Conservation (phyloP, 2,888 invertebrate species). For the Melinaea marsaeus region DNA sequence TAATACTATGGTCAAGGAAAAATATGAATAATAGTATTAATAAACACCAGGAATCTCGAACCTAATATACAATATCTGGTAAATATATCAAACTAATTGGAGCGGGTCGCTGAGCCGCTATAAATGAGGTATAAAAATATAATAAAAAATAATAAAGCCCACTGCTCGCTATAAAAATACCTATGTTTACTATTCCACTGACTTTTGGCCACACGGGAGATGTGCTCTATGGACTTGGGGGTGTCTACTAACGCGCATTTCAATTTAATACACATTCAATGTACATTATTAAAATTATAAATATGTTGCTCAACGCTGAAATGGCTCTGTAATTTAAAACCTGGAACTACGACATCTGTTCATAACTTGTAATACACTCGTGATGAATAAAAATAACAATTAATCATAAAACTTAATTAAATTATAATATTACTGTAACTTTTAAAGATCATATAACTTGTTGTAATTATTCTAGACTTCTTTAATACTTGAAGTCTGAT, state of each 20-base stretch:
- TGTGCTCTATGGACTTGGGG: neutral
- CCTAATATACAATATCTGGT: neutral
- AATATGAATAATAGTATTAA: no score
- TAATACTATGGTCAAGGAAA: no score
- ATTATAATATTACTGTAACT: no score
- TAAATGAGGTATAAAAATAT: conserved; percentile 37
- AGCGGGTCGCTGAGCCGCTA: conserved; percentile 25
- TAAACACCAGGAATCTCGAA: no score
- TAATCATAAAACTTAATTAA: no score
- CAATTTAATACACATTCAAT: neutral
- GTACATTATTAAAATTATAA: neutral
- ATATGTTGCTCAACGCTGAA: neutral
- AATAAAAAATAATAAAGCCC: conserved; percentile 28
- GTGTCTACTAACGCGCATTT: neutral
- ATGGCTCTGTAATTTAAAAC: no score
- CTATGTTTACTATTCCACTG: conserved; percentile 30
- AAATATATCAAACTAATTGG: conserved; percentile 26
- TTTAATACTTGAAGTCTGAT: no score
- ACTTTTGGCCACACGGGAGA: conserved; percentile 38
- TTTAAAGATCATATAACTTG: no score
- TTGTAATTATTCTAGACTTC: no score
- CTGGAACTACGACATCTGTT: no score
- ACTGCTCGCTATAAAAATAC: conserved; percentile 36
- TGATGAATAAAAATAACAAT: no score
- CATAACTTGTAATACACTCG: no score